phyloP scores from a whole-genome alignment of 1,140 invertebrate genomes.

The Brachionus asplanchnoidis region DNA sequence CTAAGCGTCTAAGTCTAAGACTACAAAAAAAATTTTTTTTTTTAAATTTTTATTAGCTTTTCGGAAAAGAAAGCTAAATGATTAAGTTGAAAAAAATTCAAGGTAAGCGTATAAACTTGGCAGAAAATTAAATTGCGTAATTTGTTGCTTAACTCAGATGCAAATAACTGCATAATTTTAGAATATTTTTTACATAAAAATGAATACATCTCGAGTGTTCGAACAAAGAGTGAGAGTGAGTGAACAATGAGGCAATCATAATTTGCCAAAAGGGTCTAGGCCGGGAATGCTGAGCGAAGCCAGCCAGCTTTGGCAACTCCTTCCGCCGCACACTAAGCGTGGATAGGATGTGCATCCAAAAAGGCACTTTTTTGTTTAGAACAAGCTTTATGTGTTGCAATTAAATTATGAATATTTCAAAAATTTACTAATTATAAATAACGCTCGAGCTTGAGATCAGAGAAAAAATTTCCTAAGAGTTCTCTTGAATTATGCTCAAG shows the following conservation, averaged over 20 bases:
- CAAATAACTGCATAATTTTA: constrained; percentile 4
- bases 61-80: constrained; percentile 7
- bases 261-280: constrained; percentile 1
- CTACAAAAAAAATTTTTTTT: constrained; percentile 2
- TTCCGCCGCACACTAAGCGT: neutral
- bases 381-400: neutral
- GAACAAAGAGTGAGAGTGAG: neutral
- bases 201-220: neutral
- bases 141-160: neutral
- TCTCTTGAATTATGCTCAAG: neutral
- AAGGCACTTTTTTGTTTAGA: neutral
- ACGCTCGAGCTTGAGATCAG: neutral
- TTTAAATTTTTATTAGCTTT: constrained; percentile 1
- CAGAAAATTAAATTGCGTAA: constrained; percentile 17
- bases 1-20: constrained; percentile 42
- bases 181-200: constrained; percentile 33
- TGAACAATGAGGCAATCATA: neutral
- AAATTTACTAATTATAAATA: constrained; percentile 34
- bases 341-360: neutral
- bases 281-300: neutral
- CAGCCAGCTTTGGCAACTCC: neutral
- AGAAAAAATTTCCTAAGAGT: neutral
- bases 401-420: constrained; percentile 16
- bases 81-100: neutral
- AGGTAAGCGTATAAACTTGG: neutral